Evolutionary conservation across 2,797 vertebrate species (phyloP), one percentile per base, ranked within the genome.

Genomic region (Brachyalestes nurse): DNA sequence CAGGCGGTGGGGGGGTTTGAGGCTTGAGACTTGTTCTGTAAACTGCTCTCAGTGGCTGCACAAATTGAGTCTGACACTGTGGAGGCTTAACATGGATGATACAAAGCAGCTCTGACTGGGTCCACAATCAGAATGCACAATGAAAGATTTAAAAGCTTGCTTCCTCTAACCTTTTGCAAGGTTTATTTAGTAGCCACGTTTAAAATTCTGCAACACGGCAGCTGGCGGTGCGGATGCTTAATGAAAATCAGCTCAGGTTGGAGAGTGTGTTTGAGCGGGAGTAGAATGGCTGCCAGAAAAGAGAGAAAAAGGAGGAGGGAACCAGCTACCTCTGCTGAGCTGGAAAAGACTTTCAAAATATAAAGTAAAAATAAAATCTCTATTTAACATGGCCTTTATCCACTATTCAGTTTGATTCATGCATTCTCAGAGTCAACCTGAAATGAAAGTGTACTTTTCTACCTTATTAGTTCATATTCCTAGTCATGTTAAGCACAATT

Each of bases 21-120:
- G 75, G 40, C 42, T 80, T 80, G 85, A 85, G 87, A 87, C 85
- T 87, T 77, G 81, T 81, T 84, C 77, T 55, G 78, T 79, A 84
- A 86, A 78, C 83, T 86, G 84, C 66, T 84, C 65, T 72, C 40
- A 69, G 51, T 82, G 85, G 85, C 82, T 84, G 86, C 87, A 88
- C 85, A 90, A 91, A 93, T 88, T 61, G 82, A 91, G 84, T 81
- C 81, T 90, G 92, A 89, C 91, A 91, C 85, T 86, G 79, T 83
- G 81, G 83, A 86, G 86, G 88, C 82, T 73, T 87, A 87, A 71
- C 86, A 85, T 60, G 83, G 82, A 77, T 49, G 75, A 73, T 81
- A 83, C 84, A 80, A 77, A 88, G 78, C 72, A 76, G 76, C 85
- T 82, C 70, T 60, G 82, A 81, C 80, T 80, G 77, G 82, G 74